Conservation (phyloP, 1,140 invertebrate species). For the Asobara japonica region DNA sequence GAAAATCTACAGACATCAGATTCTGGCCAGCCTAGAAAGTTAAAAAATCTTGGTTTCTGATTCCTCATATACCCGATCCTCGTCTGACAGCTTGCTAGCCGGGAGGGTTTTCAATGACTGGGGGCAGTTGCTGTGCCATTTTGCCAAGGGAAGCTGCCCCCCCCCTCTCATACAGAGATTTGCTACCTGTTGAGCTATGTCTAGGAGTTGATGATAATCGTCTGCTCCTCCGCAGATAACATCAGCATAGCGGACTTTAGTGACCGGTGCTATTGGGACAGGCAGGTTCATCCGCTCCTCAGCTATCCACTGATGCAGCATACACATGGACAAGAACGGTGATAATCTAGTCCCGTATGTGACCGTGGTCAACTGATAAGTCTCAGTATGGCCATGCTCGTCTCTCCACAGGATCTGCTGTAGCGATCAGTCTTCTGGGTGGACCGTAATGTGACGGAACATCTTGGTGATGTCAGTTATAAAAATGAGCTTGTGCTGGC, state of each 20-base stretch:
- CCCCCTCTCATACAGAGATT: too few relatives aligned
- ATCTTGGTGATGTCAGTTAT: conserved; percentile 32
- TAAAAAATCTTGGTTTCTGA: too few relatives aligned
- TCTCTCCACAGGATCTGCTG: conserved; percentile 1
- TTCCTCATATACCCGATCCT: too few relatives aligned
- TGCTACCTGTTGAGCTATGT: too few relatives aligned
- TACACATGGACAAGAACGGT: conserved; percentile 49
- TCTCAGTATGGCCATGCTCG: conserved; percentile 21
- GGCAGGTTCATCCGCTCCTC: conserved; percentile 43
- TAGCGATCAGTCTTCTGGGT: not conserved
- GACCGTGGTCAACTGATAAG: conserved; percentile 48
- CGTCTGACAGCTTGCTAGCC: too few relatives aligned
- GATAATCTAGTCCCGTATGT: conserved; percentile 52
- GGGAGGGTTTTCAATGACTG: too few relatives aligned
- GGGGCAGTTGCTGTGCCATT: too few relatives aligned
- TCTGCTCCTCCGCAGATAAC: conserved; percentile 42
- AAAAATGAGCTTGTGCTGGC: not conserved
- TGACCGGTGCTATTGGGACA: conserved; percentile 27
- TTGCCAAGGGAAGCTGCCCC: too few relatives aligned
- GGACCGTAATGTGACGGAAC: conserved; percentile 51
- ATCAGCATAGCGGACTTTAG: conserved; percentile 46
- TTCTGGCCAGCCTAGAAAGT: too few relatives aligned
- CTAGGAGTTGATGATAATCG: too few relatives aligned
- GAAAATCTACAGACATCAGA: too few relatives aligned
- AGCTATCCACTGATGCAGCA: conserved; percentile 43